phyloP scores from a whole-genome alignment of 2,888 invertebrate genomes.

The Griposia aprilina region DNA sequence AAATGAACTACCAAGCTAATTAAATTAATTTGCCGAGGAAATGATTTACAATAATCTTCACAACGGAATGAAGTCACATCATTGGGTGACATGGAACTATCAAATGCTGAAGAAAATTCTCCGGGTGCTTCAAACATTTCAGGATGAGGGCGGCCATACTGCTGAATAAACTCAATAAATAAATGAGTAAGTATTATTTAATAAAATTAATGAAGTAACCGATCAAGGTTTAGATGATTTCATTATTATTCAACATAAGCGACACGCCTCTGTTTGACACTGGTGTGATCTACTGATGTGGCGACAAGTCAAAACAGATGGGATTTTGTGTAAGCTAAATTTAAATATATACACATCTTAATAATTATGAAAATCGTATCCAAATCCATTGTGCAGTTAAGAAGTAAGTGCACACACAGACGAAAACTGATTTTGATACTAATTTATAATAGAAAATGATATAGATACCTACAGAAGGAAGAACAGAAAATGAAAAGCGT shows the following conservation, averaged over 20 bases:
- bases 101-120: conserved; percentile 17
- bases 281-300: not conserved
- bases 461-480: not conserved
- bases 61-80: conserved; percentile 2
- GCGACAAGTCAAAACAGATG: not conserved
- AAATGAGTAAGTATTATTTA: conserved; percentile 15
- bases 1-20: not conserved
- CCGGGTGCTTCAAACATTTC: not conserved
- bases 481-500: not conserved
- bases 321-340: not conserved
- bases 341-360: not conserved
- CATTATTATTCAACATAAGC: not conserved
- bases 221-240: conserved; percentile 12
- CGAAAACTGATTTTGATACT: not conserved
- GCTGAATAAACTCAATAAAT: not conserved
- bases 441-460: not conserved
- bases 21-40: conserved; percentile 14
- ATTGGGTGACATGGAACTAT: conserved; percentile 18
- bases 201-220: conserved; percentile 11
- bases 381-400: not conserved
- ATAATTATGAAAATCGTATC: not conserved
- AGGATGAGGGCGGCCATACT: not conserved
- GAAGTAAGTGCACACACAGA: not conserved
- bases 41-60: conserved; percentile 11
- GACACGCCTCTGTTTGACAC: not conserved